These are phyloP conservation scores for Fragum whitleyi DNA, from an alignment of 2,888 invertebrate genomes.

Conservation along the genomic window DNA sequence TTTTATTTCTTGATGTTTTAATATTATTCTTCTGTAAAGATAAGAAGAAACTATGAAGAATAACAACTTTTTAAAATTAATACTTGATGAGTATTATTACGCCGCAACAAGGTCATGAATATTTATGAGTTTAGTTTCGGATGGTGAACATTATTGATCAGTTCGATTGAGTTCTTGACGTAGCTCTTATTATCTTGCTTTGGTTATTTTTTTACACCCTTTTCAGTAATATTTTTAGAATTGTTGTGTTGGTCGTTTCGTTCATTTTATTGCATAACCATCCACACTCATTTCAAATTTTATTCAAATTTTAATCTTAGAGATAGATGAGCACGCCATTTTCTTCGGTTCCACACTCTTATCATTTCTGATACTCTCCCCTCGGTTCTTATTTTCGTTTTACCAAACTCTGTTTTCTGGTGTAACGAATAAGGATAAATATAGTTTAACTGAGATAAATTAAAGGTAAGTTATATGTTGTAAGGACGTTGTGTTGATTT, in stretches of 20 bases:
- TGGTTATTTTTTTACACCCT: constrained; percentile 38
- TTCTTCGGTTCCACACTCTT: constrained; percentile 54
- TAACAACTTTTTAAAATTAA: no score
- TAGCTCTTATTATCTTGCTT: constrained; percentile 48
- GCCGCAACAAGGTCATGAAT: constrained; percentile 39
- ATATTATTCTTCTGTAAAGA: no score
- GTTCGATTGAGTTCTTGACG: constrained; percentile 32
- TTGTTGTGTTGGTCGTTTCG: constrained; percentile 17
- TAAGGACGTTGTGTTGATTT: constrained; percentile 1
- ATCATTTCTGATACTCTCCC: constrained; percentile 22
- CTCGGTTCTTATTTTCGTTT: constrained; percentile 3
- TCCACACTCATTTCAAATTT: neutral
- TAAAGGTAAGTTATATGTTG: constrained; percentile 24
- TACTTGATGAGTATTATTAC: neutral
- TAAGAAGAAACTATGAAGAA: no score
- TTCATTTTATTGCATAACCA: neutral
- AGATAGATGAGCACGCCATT: constrained; percentile 57
- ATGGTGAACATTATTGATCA: constrained; percentile 58
- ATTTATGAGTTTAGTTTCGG: constrained; percentile 65
- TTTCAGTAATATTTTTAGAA: constrained; percentile 32
- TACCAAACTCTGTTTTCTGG: neutral
- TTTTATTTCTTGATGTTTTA: no score
- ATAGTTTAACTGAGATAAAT: neutral
- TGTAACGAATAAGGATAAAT: neutral
- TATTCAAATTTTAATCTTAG: constrained; percentile 9